Conservation (phyloP, 2,888 invertebrate species). For the Cantharis rustica region DNA sequence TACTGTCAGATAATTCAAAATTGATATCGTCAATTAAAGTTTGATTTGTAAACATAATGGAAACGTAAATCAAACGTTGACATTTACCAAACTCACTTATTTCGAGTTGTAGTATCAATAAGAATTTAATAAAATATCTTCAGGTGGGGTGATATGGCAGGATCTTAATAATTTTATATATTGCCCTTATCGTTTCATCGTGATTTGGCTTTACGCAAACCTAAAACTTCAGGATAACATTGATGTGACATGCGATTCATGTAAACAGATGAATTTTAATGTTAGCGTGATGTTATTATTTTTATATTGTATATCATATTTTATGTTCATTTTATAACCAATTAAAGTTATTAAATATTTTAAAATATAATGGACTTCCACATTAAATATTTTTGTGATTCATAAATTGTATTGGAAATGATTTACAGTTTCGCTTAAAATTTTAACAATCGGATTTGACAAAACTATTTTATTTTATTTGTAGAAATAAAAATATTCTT, state of each 20-base stretch:
- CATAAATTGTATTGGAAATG: background rate
- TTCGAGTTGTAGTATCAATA: constrained; percentile 31
- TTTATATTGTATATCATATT: background rate
- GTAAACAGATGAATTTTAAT: constrained; percentile 14
- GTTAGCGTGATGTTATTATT: constrained; percentile 1
- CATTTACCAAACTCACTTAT: constrained; percentile 28
- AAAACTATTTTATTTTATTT: background rate
- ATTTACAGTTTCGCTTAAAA: background rate
- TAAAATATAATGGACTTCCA: background rate
- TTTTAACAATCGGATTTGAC: background rate
- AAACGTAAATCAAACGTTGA: constrained; percentile 30
- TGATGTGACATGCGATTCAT: constrained; percentile 25
- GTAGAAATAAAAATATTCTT: background rate
- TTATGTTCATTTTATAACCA: background rate
- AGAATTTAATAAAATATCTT: constrained; percentile 34
- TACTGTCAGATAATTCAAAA: constrained; percentile 8
- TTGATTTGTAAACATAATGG: constrained; percentile 14
- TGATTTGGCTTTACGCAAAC: constrained; percentile 3
- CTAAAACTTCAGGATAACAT: constrained; percentile 9
- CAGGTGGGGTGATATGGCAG: constrained; percentile 31
- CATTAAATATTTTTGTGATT: background rate
- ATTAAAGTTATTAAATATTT: background rate
- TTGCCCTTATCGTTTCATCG: constrained; percentile 24
- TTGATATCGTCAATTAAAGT: constrained; percentile 7
- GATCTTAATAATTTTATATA: constrained; percentile 34